Evolutionary conservation across 2,888 invertebrate species (phyloP), one percentile per base, ranked within the genome.

Genomic region (Ophion ellenae): DNA sequence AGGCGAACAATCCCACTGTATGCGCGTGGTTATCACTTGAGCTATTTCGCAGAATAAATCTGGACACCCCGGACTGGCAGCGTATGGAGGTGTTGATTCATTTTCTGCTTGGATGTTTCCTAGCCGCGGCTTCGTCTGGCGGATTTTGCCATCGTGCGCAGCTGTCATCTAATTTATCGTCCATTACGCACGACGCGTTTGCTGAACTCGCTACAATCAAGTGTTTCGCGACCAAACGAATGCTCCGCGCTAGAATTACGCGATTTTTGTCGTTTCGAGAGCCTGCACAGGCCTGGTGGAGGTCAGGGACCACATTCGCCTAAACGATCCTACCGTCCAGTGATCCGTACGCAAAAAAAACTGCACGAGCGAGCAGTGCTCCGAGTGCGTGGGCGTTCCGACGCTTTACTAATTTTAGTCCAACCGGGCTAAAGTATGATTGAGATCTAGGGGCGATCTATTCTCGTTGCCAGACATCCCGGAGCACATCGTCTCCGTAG

Each of bases 371-470:
- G 9, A n/a, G 32, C 36, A 36, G n/a, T n/a, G 36, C 32, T 53
- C 6, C 17, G 70, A 53, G 53, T n/a, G 71, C 71, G 71, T 59
- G 36, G 57, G 71, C 59, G 57, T 73, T 70, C 45, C 59, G 74
- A 83, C 83, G 59, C 70, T 45, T 66, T 80, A 71, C 83, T 61
- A 76, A 80, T 86, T 81, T 83, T 71, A 80, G 67, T 36, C 36
- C 77, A 32, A 47, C 20, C 73, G 28, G n/a, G 78, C 61, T 63
- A 57, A 75, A 63, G 76, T 84, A 24, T 66, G 66, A 84, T 71
- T 63, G 45, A 76, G 77, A 84, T 81, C 71, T 74, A 67, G 45
- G 20, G 63, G 36, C 73, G 40, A 75, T 67, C 63, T 76, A 83
- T 83, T 75, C 71, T 61, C 57, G 32, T 71, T 69, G 32, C 47